A percentile compares a stretch with the other conserved stretches of the same genome.
phyloP scores from a whole-genome alignment of 2,797 vertebrate species.

The Coccyzus lansbergi region DNA sequence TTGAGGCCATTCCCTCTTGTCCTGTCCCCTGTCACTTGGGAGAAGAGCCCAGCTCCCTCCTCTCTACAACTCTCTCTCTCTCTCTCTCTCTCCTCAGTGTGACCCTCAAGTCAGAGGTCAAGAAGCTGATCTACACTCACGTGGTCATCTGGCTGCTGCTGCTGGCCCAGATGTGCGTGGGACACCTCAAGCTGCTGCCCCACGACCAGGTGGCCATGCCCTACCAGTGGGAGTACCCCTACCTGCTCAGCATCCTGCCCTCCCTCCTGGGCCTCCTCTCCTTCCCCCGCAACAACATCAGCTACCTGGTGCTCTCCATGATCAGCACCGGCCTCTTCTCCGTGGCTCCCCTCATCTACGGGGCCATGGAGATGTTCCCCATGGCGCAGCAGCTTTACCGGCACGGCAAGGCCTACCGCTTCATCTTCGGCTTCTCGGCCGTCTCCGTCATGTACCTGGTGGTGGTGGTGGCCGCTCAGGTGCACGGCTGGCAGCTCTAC shows the following conservation, averaged over 20 bases:
- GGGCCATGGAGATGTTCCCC: conserved; percentile 97
- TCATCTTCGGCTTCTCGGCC: conserved; percentile 93
- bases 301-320: conserved; percentile 97
- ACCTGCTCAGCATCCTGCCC: conserved; percentile 90
- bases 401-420: conserved; percentile 94
- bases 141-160: conserved; percentile 88
- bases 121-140: conserved; percentile 92
- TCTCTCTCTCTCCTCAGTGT: conserved; percentile 67
- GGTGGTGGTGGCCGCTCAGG: conserved; percentile 89
- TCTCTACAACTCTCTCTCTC: too few relatives aligned
- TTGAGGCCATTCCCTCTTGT: too few relatives aligned
- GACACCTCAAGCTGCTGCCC: conserved; percentile 88
- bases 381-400: conserved; percentile 93
- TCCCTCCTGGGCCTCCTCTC: conserved; percentile 89
- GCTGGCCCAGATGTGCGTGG: conserved; percentile 87
- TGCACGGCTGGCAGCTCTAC: conserved; percentile 96
- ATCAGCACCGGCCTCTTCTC: conserved; percentile 93
- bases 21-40: too few relatives aligned
- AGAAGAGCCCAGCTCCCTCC: too few relatives aligned
- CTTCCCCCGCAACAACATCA: conserved; percentile 94
- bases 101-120: conserved; percentile 88
- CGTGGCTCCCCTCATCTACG: conserved; percentile 91
- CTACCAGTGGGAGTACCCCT: conserved; percentile 96
- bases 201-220: conserved; percentile 90
- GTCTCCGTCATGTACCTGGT: conserved; percentile 93